Conservation (phyloP, 2,888 invertebrate genomes). For the Caenorhabditis wallacei region DNA sequence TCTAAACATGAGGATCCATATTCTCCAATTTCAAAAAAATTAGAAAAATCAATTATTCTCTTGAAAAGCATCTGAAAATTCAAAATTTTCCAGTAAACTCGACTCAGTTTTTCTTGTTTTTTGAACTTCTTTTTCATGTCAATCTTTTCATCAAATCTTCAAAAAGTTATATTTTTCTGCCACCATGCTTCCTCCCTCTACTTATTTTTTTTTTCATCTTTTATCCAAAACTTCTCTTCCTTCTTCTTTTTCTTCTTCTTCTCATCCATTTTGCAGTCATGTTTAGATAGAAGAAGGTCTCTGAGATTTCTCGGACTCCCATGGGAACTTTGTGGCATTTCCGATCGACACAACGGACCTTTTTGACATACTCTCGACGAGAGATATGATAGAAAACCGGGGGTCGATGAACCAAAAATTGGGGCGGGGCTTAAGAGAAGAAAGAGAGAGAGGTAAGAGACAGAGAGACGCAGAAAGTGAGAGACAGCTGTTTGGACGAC, state of each 20-base stretch:
- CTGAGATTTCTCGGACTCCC: conserved; percentile 33
- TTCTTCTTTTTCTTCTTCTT: neutral
- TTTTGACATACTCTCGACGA: neutral
- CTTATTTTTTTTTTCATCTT: too few species aligned
- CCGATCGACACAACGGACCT: neutral
- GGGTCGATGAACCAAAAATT: conserved; percentile 18
- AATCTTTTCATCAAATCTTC: neutral
- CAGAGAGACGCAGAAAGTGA: conserved; percentile 29
- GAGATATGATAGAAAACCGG: conserved; percentile 58
- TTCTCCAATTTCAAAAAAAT: too few species aligned
- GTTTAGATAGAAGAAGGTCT: conserved; percentile 18
- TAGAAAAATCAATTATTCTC: too few species aligned
- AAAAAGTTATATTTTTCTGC: neutral
- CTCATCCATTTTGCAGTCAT: conserved; percentile 6
- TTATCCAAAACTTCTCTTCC: neutral
- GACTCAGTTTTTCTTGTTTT: too few species aligned
- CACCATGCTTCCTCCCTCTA: too few species aligned
- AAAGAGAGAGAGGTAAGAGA: too few species aligned
- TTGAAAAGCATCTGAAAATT: too few species aligned
- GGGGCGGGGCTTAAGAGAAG: conserved; percentile 7
- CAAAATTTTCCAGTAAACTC: too few species aligned
- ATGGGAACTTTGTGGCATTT: conserved; percentile 25
- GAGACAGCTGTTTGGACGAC: conserved; percentile 27
- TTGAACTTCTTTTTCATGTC: neutral
- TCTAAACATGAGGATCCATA: too few species aligned